These are phyloP conservation scores for Tribolium castaneum DNA, from an alignment of 1,140 invertebrate genomes.

Conservation along the genomic window DNA sequence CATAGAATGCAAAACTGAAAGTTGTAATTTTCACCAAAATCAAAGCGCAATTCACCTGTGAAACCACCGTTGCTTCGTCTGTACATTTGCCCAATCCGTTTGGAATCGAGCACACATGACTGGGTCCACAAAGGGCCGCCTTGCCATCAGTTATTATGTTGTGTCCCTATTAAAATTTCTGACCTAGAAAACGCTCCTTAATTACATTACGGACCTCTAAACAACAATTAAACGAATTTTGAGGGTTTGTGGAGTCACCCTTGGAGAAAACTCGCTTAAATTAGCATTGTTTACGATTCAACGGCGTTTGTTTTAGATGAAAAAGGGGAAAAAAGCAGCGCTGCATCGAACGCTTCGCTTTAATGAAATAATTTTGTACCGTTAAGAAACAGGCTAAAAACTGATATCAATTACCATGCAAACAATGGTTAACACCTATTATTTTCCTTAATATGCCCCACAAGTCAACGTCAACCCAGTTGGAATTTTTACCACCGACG, in stretches of 20 bases:
- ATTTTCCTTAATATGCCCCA: slow-evolving; percentile 19
- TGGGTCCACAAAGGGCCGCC: too few relatives aligned
- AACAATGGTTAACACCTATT: slow-evolving; percentile 33
- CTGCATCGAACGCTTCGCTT: not conserved
- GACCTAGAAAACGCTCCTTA: not conserved
- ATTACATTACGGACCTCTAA: slow-evolving; percentile 13
- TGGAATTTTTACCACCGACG: slow-evolving; percentile 15
- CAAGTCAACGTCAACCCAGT: slow-evolving; percentile 25
- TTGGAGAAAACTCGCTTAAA: slow-evolving; percentile 15
- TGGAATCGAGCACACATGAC: too few relatives aligned
- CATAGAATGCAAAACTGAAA: too few relatives aligned
- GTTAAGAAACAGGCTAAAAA: not conserved
- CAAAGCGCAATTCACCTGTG: too few relatives aligned
- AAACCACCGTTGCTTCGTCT: too few relatives aligned
- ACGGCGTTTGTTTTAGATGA: not conserved
- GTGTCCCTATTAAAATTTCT: not conserved
- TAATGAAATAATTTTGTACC: slow-evolving; percentile 1
- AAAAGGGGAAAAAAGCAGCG: not conserved
- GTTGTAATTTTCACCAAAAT: too few relatives aligned
- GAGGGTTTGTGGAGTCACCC: not conserved
- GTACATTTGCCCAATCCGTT: too few relatives aligned
- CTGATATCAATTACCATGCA: slow-evolving; percentile 21
- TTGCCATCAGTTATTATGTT: too few relatives aligned
- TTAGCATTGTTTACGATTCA: slow-evolving; percentile 24
- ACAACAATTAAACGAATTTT: slow-evolving; percentile 19